Evolutionary conservation across 1,140 invertebrate species (phyloP).

Genomic region (Himalopsyche phryganea): DNA sequence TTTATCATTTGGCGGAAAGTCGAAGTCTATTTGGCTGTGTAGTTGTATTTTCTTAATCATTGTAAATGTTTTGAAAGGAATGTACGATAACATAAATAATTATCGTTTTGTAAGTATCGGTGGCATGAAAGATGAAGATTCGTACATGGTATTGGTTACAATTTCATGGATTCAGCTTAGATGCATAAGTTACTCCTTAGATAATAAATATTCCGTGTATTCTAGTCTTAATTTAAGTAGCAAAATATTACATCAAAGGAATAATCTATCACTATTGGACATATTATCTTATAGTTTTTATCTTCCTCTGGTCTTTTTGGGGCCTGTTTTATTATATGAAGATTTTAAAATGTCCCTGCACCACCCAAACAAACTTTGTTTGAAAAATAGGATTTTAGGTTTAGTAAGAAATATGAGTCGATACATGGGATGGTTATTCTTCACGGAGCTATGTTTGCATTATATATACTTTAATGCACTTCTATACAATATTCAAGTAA

Average conservation of each 20-base stretch:
- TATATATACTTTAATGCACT: constrained; percentile 77
- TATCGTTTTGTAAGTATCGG: constrained; percentile 41
- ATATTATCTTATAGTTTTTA: constrained; percentile 71
- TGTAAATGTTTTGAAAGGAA: constrained; percentile 42
- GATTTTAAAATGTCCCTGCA: constrained; percentile 55
- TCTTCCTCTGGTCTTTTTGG: constrained; percentile 72
- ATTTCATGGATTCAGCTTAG: constrained; percentile 48
- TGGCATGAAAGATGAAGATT: constrained; percentile 44
- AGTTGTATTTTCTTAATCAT: constrained; percentile 40
- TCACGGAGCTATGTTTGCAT: constrained; percentile 71
- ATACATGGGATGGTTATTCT: constrained; percentile 66
- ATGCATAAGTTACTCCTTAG: constrained; percentile 47
- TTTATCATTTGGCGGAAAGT: constrained; percentile 38
- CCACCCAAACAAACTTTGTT: constrained; percentile 39
- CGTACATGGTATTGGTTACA: constrained; percentile 46
- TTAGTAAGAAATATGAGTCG: constrained; percentile 58
- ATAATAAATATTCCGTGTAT: constrained; percentile 37
- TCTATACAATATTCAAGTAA: constrained; percentile 58
- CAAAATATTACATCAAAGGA: constrained; percentile 3
- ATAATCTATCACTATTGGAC: constrained; percentile 36
- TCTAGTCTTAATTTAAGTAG: too few species aligned
- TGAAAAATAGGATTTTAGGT: constrained; percentile 41
- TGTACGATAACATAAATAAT: constrained; percentile 46
- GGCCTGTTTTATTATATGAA: constrained; percentile 74
- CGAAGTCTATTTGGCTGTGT: constrained; percentile 40